Evolutionary conservation across 1,140 invertebrate genomes (phyloP), one percentile per base, ranked within the genome.

Genomic region (Calliopsis andreniformis): DNA sequence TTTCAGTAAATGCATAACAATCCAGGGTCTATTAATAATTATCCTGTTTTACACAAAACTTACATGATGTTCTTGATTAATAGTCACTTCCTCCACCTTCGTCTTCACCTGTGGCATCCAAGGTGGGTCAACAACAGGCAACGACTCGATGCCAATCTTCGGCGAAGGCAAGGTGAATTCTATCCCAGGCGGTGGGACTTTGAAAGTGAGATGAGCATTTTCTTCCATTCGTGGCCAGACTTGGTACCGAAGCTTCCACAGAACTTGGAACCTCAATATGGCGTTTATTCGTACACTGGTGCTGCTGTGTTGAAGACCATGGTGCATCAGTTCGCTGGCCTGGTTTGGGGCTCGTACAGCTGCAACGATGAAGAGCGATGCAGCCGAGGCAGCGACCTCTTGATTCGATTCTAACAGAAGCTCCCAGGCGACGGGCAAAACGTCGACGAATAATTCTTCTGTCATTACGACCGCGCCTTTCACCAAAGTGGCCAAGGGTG

Each of bases 191-290:
- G 99, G 99, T 6, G 98, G 98, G 0, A 99, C 96, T 93, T 99
- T 99, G 86, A 99, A 99, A 0, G 96, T 96, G 20, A 97, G 88
- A 66, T 99, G 97, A 6, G 98, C 98, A 30, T 97, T 96, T 89
- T 99, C 98, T 92, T 99, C 99, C 98, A 99, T 99, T 76, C 98
- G 94, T 0, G 98, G 97, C 98, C 98, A 99, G 7, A 99, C 98
- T 93, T 99, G 99, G 90, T 98, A 99, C n/a, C 99, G 93, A 82
- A 97, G 95, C 88, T 97, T 97, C 99, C 99, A 99, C 43, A 99
- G 93, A 10, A 97, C 95, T 94, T 98, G 96, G 93, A 99, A 99
- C 77, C 97, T 96, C 47, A 98, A 90, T 77, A 98, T 94, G 3
- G 97, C 95, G 87, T 95, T 95, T 47, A 97, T 96, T 76, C 97